These are phyloP conservation scores for Catharus bicknelli DNA, from an alignment of 2,113 vertebrate species.

Conservation along the genomic window DNA sequence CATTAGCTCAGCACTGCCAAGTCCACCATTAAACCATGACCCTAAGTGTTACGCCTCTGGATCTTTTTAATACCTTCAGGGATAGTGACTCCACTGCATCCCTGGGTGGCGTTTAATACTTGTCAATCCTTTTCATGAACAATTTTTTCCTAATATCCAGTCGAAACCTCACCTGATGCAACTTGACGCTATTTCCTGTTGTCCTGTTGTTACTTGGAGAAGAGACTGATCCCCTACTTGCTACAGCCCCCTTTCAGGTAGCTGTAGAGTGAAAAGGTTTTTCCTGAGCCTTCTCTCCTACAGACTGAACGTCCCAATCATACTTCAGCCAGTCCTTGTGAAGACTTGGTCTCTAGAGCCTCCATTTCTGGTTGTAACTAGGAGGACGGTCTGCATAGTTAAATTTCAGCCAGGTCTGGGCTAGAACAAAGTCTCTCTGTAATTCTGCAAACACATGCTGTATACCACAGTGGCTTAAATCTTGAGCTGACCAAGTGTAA, in stretches of 20 bases:
- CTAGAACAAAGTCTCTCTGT: neutral
- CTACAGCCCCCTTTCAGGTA: neutral
- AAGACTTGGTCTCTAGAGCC: neutral
- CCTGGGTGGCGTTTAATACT: neutral
- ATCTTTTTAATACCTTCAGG: neutral
- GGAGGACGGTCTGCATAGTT: neutral
- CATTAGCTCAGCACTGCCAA: neutral
- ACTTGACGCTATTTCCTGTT: neutral
- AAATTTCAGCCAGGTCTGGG: neutral
- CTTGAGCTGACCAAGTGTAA: neutral
- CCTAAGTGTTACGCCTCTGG: fast-evolving
- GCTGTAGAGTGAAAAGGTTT: neutral
- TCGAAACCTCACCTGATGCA: neutral
- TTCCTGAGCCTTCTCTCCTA: neutral
- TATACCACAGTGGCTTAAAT: neutral
- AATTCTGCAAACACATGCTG: neutral
- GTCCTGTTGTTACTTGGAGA: neutral
- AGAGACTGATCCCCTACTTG: neutral
- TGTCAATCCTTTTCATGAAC: neutral
- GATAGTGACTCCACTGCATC: neutral
- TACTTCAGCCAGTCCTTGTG: fast-evolving
- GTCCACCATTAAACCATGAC: neutral
- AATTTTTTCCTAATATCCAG: neutral
- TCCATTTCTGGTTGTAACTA: neutral
- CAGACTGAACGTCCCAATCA: neutral